A percentile compares a stretch with the other conserved stretches of the same genome.
phyloP scores from a whole-genome alignment of 2,888 invertebrate genomes.

The Coecobrya sp. region DNA sequence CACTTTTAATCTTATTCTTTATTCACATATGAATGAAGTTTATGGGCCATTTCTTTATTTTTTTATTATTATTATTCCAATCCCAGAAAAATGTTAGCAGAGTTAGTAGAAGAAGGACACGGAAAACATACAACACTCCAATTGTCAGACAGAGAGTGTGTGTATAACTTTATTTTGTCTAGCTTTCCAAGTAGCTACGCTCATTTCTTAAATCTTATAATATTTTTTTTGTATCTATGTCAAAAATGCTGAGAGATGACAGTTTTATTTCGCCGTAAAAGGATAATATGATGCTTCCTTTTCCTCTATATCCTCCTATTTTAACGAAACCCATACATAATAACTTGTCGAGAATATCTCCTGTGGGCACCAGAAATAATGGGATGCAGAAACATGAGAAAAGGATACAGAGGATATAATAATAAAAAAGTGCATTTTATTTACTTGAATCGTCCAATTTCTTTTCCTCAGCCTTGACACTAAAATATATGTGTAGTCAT shows the following conservation, averaged over 20 bases:
- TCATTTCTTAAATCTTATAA: slow-evolving; percentile 43
- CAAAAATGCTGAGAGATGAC: slow-evolving; percentile 31
- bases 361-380: slow-evolving; percentile 49
- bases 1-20: slow-evolving; percentile 34
- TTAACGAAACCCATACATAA: slow-evolving; percentile 11
- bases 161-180: too few species aligned
- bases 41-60: slow-evolving; percentile 39
- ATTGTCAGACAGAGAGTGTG: too few species aligned
- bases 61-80: slow-evolving; percentile 40
- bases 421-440: slow-evolving; percentile 34
- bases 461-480: slow-evolving; percentile 41
- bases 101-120: neutral
- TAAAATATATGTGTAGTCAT: slow-evolving; percentile 41
- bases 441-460: slow-evolving; percentile 48
- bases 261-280: slow-evolving; percentile 60
- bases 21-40: slow-evolving; percentile 45
- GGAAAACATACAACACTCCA: slow-evolving; percentile 25
- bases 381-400: neutral
- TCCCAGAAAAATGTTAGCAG: neutral
- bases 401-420: neutral
- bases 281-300: slow-evolving; percentile 58
- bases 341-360: slow-evolving; percentile 49
- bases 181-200: neutral
- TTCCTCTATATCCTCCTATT: neutral
- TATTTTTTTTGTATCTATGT: neutral